Base-by-base conservation (phyloP, 2,113 vertebrate genomes). In the Haemorhous mexicanus region DNA sequence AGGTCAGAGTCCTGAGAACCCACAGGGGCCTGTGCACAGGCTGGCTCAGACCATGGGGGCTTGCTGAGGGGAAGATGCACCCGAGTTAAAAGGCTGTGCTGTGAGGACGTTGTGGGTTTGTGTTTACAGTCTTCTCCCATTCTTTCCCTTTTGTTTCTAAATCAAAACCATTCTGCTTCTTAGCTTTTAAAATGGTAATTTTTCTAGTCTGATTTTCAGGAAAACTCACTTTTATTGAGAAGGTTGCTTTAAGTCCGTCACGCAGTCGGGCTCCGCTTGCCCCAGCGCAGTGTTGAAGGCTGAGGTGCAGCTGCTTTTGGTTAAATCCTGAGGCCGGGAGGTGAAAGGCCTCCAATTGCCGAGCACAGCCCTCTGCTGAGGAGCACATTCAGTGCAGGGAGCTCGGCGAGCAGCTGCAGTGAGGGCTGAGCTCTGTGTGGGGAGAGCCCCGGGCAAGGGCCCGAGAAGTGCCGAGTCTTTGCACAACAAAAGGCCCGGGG, bases 181-280 rank as follows among this genome's bases (percentile, higher is more conserved):
- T 49, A 23, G 4, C 0, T 0, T 47, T 69, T 64, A 9, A 64
- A 77, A 62, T 7, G 3, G 5, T 52, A 16, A 11, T 30, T 53
- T 19, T 66, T 56, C 47, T 39, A 50, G 41, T 4, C 39, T 43
- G 33, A 4, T 61, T 39, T 33, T 28, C n/a, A 66, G 13, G 61
- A 56, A 74, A 85, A 35, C 27, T 58, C 27, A 24, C 12, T 27
- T 88, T 92, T 62, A 32, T 10, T 15, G 13, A 56, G 33, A 72
- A 50, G 33, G 28, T 12, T 1, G 0, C 15, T 44, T 7, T 43
- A 67, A 72, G 30, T 16, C 28, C 43, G 41, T 41, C 27, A 10
- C 30, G 2, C 12, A 8, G 33, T 28, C 14, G 21, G 66, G 17
- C 52, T 77, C 17, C 5, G 3, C 21, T 19, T 28, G 46, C 16